Evolutionary conservation across 53 echinoderm and acorn worm genomes (phyloP).

Genomic region (Echinometra lucunter): DNA sequence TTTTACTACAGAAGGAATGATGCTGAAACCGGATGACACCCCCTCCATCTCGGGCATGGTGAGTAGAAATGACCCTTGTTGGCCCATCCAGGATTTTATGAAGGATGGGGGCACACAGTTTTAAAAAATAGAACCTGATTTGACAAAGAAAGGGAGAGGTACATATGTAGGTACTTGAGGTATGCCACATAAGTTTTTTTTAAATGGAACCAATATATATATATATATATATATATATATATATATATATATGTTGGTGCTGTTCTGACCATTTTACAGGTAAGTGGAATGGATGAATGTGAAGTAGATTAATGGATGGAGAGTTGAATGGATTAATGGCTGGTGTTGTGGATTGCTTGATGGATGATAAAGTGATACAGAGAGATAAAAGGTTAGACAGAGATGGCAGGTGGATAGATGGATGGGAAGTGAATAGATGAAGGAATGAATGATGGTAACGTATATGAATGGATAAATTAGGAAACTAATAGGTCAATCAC

Average conservation of each 20-base stretch:
- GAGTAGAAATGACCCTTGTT: conserved; percentile 16
- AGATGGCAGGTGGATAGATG: neutral
- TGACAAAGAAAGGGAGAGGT: no score
- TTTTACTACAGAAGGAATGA: conserved; percentile 94
- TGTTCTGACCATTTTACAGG: no score
- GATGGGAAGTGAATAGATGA: neutral
- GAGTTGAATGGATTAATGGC: neutral
- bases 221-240: neutral
- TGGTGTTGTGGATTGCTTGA: no score
- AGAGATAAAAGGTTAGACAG: no score
- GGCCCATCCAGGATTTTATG: neutral
- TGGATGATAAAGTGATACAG: neutral
- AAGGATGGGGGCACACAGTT: neutral
- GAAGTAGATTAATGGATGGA: no score
- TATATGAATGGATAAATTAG: no score
- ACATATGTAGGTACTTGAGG: no score
- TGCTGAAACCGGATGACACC: conserved; percentile 92
- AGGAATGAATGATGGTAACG: neutral
- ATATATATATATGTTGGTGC: no score
- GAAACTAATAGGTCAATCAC: no score
- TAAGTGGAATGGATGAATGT: no score
- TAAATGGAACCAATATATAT: no score
- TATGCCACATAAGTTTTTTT: no score
- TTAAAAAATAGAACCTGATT: neutral
- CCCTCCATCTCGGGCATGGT: conserved; percentile 96